Base-by-base conservation (phyloP, 2,797 vertebrate genomes). In the Rhinichthys osculus region DNA sequence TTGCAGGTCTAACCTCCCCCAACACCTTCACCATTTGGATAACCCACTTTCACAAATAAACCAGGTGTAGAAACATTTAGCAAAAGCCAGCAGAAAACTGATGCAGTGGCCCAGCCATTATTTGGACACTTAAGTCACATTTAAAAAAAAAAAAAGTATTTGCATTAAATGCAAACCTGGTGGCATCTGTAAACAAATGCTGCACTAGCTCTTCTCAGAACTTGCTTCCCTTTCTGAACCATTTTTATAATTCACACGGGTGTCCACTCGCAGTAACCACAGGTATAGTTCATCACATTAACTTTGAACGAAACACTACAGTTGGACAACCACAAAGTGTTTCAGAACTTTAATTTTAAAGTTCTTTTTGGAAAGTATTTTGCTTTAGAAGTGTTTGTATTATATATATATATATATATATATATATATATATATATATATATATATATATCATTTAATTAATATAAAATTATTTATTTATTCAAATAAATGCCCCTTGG, bases 161-260 rank as follows among this genome's bases (percentile, higher is more conserved):
- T 78, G 76, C 76, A 78, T 59, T 59, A 78, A 78, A 78, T 59
- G 76, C 76, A 78, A 78, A 78, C 3, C 52, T 5, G 21, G 21
- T 59, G 52, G 35, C 35, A 17, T 27, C 21, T 59, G 14, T 59
- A 78, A 78, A 59, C 76, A 59, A 78, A 59, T 40, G 1, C 13
- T 59, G 52, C 13, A n/a, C 52, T n/a, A n/a, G 52, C 74, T 78
- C 30, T 52, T 54, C 73, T 78, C 74, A 77, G 21, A 57, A 57
- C 13, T 38, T 10, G 21, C 1, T 35, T 64, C 5, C 7, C 66
- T 38, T 69, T 67, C 64, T 35, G 64, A 10, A 17, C 7, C 30
- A 19, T 69, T 47, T 52, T 77, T 57, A 33, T 35, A 59, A n/a
- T 76, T 76, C 50, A 23, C 73, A 54, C 47, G 5, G 73, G 30